phyloP scores from a whole-genome alignment of 1,140 invertebrate species.

The Diorhabda carinulata region DNA sequence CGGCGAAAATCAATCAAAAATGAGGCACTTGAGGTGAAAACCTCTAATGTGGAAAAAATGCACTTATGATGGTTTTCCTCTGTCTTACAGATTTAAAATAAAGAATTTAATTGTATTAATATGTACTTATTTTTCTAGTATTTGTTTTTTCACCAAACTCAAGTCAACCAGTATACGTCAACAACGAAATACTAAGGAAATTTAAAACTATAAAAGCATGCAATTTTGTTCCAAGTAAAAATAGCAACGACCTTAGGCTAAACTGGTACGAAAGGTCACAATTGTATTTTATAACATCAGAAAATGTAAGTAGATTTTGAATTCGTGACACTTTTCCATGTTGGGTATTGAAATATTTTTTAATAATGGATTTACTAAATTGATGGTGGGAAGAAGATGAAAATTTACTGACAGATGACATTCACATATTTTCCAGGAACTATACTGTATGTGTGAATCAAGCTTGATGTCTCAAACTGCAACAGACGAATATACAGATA shows the following conservation, averaged over 20 bases:
- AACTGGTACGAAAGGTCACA: constrained; percentile 58
- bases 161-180: constrained; percentile 53
- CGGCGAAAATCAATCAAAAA: too few species aligned
- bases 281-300: constrained; percentile 56
- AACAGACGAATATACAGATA: constrained; percentile 17
- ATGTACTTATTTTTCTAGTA: constrained; percentile 47
- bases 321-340: not conserved
- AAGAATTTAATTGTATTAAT: not conserved
- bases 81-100: too few species aligned
- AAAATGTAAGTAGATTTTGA: constrained; percentile 50
- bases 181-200: constrained; percentile 49
- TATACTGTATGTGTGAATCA: constrained; percentile 35
- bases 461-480: constrained; percentile 22
- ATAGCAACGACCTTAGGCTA: constrained; percentile 45
- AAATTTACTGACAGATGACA: constrained; percentile 19
- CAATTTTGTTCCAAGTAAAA: constrained; percentile 55
- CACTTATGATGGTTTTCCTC: too few species aligned
- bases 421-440: constrained; percentile 30
- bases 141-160: constrained; percentile 59
- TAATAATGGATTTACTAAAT: constrained; percentile 10
- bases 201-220: constrained; percentile 47
- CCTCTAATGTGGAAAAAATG: too few species aligned
- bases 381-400: constrained; percentile 25
- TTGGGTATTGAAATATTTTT: constrained; percentile 9
- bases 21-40: too few species aligned